A percentile compares a stretch with the other conserved stretches of the same genome.
phyloP scores from a whole-genome alignment of 2,797 vertebrate species.

The Chiloscyllium punctatum region DNA sequence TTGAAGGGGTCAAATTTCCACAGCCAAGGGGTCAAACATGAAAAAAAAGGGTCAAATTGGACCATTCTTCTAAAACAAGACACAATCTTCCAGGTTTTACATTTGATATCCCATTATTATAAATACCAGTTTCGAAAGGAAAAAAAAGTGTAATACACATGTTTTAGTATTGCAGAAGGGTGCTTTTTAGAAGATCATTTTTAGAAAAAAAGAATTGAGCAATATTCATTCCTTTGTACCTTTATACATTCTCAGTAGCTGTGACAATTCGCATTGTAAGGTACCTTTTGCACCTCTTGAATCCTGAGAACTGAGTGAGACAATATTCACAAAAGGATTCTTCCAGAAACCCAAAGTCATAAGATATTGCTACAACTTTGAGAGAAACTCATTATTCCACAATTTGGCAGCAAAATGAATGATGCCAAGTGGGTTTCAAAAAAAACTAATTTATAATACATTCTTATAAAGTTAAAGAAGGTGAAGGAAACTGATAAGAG shows the following conservation, averaged over 20 bases:
- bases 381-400: background rate
- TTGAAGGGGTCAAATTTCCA: background rate
- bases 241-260: background rate
- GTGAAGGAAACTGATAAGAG: background rate
- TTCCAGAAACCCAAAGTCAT: background rate
- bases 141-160: background rate
- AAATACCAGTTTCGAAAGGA: background rate
- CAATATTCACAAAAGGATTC: background rate
- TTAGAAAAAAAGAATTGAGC: background rate
- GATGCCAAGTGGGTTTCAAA: background rate
- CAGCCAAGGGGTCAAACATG: background rate
- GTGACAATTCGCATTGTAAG: background rate
- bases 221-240: background rate
- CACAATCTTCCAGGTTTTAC: background rate
- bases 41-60: background rate
- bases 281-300: background rate
- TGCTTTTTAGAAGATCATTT: background rate
- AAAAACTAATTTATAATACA: background rate
- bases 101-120: background rate
- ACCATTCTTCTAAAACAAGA: background rate
- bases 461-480: background rate
- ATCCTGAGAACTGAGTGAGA: background rate
- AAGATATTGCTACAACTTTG: background rate
- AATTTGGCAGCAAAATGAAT: background rate
- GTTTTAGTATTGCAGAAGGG: background rate